These are phyloP conservation scores for Hypsibius dujardini DNA, from an alignment of 1,140 invertebrate species.

Conservation along the genomic window DNA sequence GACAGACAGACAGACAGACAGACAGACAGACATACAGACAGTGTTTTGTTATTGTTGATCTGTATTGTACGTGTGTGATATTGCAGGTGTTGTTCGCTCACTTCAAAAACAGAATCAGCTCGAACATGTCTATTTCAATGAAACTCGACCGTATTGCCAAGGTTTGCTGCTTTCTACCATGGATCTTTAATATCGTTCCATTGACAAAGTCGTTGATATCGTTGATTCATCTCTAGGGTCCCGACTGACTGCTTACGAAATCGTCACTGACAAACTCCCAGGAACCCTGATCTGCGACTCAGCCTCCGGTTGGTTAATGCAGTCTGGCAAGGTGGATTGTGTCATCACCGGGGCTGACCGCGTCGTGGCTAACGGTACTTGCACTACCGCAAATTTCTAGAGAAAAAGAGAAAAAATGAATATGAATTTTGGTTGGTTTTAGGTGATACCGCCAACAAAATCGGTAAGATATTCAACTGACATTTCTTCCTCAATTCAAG, in stretches of 20 bases:
- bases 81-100: constrained; percentile 57
- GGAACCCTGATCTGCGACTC: constrained; percentile 81
- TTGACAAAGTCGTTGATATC: background rate
- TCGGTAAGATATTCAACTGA: constrained; percentile 39
- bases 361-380: constrained; percentile 74
- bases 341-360: constrained; percentile 59
- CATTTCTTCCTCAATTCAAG: too few species aligned
- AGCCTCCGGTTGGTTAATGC: constrained; percentile 79
- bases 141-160: constrained; percentile 95
- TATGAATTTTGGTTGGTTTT: too few species aligned
- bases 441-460: constrained; percentile 99
- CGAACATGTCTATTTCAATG: constrained; percentile 76
- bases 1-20: too few species aligned
- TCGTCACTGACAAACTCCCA: constrained; percentile 79
- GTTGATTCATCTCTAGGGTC: constrained; percentile 33
- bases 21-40: too few species aligned
- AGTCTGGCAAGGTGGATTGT: constrained; percentile 39
- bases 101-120: constrained; percentile 52
- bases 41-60: too few species aligned
- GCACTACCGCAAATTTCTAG: too few species aligned
- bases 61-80: too few species aligned
- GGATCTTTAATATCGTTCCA: too few species aligned
- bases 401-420: too few species aligned
- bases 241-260: constrained; percentile 81
- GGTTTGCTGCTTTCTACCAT: constrained; percentile 38